phyloP scores from a whole-genome alignment of 2,888 invertebrate species.

The Cyclophora albipunctata region DNA sequence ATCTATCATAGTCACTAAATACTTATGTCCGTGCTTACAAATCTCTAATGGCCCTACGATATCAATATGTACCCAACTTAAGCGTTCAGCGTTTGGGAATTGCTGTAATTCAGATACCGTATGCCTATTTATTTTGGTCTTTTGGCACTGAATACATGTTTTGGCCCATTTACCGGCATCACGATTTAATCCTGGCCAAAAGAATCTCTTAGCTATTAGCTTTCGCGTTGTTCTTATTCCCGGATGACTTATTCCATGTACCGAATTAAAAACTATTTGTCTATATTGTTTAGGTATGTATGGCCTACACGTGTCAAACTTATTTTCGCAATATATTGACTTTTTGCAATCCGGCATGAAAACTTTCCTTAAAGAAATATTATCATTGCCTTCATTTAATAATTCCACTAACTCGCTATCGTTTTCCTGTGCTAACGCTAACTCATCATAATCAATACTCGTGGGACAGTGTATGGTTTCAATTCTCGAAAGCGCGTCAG shows the following conservation, averaged over 20 bases:
- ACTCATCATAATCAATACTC: conserved; percentile 9
- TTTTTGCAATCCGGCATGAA: neutral
- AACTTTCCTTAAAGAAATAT: neutral
- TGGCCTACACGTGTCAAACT: neutral
- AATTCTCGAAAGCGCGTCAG: conserved; percentile 11
- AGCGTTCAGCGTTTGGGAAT: no score
- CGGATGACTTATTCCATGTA: neutral
- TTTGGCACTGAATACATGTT: no score
- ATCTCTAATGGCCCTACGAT: no score
- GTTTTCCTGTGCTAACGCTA: conserved; percentile 8
- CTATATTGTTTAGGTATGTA: conserved; percentile 1
- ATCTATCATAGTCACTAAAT: no score
- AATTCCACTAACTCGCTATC: neutral
- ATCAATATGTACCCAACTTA: no score
- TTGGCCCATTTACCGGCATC: no score
- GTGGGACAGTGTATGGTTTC: conserved; percentile 12
- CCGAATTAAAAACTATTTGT: neutral
- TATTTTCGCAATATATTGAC: conserved; percentile 6
- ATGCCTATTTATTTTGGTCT: no score
- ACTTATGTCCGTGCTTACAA: no score
- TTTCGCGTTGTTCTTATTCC: no score
- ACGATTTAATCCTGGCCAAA: no score
- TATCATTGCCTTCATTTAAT: neutral
- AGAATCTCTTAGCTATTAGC: no score
- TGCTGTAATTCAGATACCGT: no score